Percentiles rank a stretch among this genome's conserved stretches.
phyloP scores from a whole-genome alignment of 2,888 invertebrate species.

The Trissoscelio sp. region DNA sequence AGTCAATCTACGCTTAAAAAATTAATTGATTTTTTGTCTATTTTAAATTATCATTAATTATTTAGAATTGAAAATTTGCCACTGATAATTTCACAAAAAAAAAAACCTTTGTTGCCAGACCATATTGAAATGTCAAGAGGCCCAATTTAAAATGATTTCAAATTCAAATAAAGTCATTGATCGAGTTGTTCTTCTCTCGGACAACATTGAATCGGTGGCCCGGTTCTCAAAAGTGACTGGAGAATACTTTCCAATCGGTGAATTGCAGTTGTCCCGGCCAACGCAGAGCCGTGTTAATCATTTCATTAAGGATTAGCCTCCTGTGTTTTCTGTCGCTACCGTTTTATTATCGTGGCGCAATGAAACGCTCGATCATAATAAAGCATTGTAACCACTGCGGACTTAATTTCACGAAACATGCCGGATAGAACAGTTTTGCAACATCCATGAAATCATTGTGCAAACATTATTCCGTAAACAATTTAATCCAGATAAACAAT shows the following conservation, averaged over 20 bases:
- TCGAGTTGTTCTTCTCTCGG: slow-evolving; percentile 43
- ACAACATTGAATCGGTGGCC: slow-evolving; percentile 38
- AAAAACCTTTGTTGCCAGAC: too few species aligned
- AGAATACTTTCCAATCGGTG: slow-evolving; percentile 54
- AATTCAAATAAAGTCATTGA: slow-evolving; percentile 48
- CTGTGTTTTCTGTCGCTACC: slow-evolving; percentile 48
- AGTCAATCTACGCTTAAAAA: too few species aligned
- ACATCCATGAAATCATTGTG: slow-evolving; percentile 14
- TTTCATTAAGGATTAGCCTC: slow-evolving; percentile 61
- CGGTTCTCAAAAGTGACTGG: slow-evolving; percentile 45
- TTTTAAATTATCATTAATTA: too few species aligned
- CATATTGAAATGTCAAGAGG: slow-evolving; percentile 44
- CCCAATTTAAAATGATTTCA: slow-evolving; percentile 23
- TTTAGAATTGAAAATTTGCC: too few species aligned
- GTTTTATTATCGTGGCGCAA: slow-evolving; percentile 56
- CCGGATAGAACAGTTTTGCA: slow-evolving; percentile 39
- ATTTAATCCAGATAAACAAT: slow-evolving; percentile 34
- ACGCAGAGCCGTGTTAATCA: slow-evolving; percentile 54
- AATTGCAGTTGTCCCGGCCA: slow-evolving; percentile 45
- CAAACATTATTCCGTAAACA: slow-evolving; percentile 31
- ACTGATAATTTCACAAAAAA: too few species aligned
- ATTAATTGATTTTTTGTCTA: too few species aligned
- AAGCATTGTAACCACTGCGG: slow-evolving; percentile 34
- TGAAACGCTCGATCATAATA: slow-evolving; percentile 50
- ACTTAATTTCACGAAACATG: slow-evolving; percentile 44